Evolutionary conservation across 2,888 invertebrate genomes (phyloP), one percentile per base, ranked within the genome.

Genomic region (Nematopogon swammerdamellus): DNA sequence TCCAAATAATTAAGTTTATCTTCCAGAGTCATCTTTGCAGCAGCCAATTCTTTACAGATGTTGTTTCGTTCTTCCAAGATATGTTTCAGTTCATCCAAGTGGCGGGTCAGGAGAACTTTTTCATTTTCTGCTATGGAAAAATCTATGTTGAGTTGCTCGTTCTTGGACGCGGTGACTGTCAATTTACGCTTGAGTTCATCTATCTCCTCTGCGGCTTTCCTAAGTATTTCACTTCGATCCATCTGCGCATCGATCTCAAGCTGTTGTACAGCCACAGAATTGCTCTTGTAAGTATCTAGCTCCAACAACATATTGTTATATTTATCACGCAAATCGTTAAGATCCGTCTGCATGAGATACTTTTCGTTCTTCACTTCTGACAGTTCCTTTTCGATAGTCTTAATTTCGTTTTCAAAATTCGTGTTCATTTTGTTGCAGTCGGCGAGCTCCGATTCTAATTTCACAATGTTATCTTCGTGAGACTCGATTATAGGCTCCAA

Each of bases 401-500:
- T 67, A 46, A 86, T 81, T 66, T 85, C 83, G 46, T 82, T 79
- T 60, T 85, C 83, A 59, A 87, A 74, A 6, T 77, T 79, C 56
- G 80, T 79, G 58, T 84, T 85, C n/a, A 81, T 67, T 56, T 68
- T 80, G 53, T 71, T 82, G 45, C 77, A 80, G 59, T 84, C 83
- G 47, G 88, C 89, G 46, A 88, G 62, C 63, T 88, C 86, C 1
- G 76, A 71, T 68, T 88, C 88, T 56, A 88, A 62, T 57, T 84
- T 80, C 0, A 80, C 71, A 53, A 87, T 67, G 54, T 84, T 86
- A 57, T 88, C 88, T 70, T 88, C 88, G 58, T 88, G 87, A 1
- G 85, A 82, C 70, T 89, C 88, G 47, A 85, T 84, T 48, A 89
- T 88, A 1, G 88, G 87, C 64, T 88, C 85, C 55, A 88, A 66